phyloP scores from a whole-genome alignment of 2,113 vertebrate genomes.

The Macaca mulatta region DNA sequence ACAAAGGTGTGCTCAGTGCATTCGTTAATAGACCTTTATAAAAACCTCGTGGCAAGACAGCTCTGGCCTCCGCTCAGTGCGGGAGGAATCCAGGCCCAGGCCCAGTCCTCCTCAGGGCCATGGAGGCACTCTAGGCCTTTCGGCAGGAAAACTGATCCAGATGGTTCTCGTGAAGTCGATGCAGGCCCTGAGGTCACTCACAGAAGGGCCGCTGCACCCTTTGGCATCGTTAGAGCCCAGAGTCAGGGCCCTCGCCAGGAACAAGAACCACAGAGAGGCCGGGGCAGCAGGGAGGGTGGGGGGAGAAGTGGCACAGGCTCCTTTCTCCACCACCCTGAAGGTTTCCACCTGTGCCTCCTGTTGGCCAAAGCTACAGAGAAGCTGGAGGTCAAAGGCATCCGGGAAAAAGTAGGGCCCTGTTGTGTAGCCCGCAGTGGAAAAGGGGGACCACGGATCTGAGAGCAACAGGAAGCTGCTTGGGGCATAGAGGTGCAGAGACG shows the following conservation, averaged over 20 bases:
- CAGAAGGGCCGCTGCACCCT: not conserved
- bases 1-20: rapidly evolving
- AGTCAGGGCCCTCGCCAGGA: rapidly evolving
- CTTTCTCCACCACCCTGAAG: not conserved
- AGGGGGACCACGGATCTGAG: not conserved
- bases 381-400: not conserved
- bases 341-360: not conserved
- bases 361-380: too few relatives aligned
- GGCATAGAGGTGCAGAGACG: too few relatives aligned
- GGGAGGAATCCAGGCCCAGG: not conserved
- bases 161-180: rapidly evolving
- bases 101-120: too few relatives aligned
- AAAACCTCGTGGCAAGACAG: not conserved
- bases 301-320: not conserved
- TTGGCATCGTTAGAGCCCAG: rapidly evolving
- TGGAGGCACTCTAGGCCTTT: not conserved
- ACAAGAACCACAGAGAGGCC: rapidly evolving
- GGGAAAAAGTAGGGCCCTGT: rapidly evolving
- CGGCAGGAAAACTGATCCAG: not conserved
- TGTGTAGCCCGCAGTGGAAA: too few relatives aligned
- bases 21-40: rapidly evolving
- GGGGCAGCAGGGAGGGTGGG: rapidly evolving
- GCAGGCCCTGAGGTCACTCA: rapidly evolving
- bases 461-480: not conserved
- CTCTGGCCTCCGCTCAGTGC: not conserved